These are phyloP conservation scores for Dendroctonus valens DNA, from an alignment of 1,140 invertebrate species.

Conservation along the genomic window DNA sequence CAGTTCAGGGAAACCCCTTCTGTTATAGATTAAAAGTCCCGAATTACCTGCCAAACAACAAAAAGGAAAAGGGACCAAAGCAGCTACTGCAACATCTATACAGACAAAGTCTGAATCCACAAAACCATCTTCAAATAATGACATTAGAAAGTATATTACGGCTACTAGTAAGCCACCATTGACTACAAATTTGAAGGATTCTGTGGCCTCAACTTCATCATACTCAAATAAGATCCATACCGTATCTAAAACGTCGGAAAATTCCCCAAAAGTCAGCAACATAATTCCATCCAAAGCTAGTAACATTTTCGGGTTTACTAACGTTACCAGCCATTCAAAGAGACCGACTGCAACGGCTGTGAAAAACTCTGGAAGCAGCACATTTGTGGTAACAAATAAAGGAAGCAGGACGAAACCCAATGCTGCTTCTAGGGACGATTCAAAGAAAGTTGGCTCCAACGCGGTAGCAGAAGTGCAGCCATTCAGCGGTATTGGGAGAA, in stretches of 20 bases:
- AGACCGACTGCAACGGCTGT: slow-evolving; percentile 36
- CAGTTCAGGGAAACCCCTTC: not conserved
- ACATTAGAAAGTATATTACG: slow-evolving; percentile 42
- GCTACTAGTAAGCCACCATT: slow-evolving; percentile 17
- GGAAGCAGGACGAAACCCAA: slow-evolving; percentile 14
- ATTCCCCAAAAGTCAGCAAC: slow-evolving; percentile 19
- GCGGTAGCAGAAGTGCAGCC: slow-evolving; percentile 1
- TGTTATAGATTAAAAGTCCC: slow-evolving; percentile 71
- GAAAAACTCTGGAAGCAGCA: slow-evolving; percentile 43
- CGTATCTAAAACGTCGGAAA: slow-evolving; percentile 32
- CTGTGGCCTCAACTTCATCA: slow-evolving; percentile 8
- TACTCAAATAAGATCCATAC: slow-evolving; percentile 36
- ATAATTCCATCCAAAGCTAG: slow-evolving; percentile 36
- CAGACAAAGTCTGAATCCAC: not conserved
- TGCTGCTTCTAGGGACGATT: slow-evolving; percentile 35
- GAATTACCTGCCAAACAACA: slow-evolving; percentile 43
- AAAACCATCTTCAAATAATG: slow-evolving; percentile 11
- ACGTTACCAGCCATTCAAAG: slow-evolving; percentile 9
- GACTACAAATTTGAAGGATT: not conserved
- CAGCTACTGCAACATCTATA: not conserved
- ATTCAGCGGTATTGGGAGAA: slow-evolving; percentile 36
- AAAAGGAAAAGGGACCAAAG: slow-evolving; percentile 40
- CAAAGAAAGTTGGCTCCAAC: slow-evolving; percentile 35
- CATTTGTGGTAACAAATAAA: slow-evolving; percentile 46
- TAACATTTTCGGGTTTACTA: slow-evolving; percentile 41